These are phyloP conservation scores for Elysia crispata DNA, from an alignment of 2,888 invertebrate species.

Conservation along the genomic window DNA sequence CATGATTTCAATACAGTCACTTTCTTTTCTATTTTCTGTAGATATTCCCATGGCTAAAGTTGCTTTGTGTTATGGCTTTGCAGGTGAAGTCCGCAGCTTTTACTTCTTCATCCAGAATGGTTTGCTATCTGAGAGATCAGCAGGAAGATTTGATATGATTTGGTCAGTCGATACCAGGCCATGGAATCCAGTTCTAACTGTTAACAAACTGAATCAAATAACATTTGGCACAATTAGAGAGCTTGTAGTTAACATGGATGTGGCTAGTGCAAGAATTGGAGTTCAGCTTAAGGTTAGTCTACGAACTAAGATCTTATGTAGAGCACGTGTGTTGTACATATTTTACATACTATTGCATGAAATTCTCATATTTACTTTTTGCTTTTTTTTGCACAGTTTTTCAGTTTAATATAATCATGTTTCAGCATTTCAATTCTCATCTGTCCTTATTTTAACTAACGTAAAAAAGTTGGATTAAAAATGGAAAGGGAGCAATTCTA, in stretches of 20 bases:
- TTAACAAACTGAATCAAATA: slow-evolving; percentile 29
- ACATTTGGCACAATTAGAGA: slow-evolving; percentile 25
- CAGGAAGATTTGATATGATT: background rate
- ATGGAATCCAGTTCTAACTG: slow-evolving; percentile 47
- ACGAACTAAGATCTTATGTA: background rate
- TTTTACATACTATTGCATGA: no score
- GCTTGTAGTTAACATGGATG: slow-evolving; percentile 33
- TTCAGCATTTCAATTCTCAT: no score
- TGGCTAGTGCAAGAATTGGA: slow-evolving; percentile 16
- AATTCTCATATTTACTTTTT: no score
- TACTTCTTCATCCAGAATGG: slow-evolving; percentile 54
- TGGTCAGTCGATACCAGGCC: slow-evolving; percentile 52
- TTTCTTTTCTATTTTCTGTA: no score
- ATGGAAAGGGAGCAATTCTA: no score
- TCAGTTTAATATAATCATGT: no score
- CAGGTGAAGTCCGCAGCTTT: slow-evolving; percentile 44
- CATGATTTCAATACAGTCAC: no score
- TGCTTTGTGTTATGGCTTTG: background rate
- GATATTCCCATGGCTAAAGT: background rate
- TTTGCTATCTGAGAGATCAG: slow-evolving; percentile 32
- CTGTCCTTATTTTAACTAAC: no score
- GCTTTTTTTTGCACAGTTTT: no score
- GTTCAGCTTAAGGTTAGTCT: slow-evolving; percentile 26
- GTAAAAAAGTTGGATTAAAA: no score
- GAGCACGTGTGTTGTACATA: no score